Evolutionary conservation across 2,113 vertebrate genomes (phyloP), one percentile per base, ranked within the genome.

Genomic region (Calyptommatus sinebrachiatus): DNA sequence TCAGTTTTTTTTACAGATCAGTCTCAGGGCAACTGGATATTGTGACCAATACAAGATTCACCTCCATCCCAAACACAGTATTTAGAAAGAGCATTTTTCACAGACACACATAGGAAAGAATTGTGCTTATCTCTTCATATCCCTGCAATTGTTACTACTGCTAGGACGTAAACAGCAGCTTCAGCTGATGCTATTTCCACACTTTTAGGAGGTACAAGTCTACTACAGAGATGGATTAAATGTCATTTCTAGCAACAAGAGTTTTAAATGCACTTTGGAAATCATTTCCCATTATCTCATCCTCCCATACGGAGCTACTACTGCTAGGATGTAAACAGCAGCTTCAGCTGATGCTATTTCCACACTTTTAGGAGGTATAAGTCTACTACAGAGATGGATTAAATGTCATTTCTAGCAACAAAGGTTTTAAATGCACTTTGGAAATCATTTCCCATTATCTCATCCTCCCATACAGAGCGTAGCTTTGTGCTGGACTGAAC

Each of bases 401-500:
- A 57, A 57, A 57, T 57, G 53, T 18, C 53, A 57, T 57, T 57
- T 57, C 29, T 8, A 11, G 20, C 46, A 79, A 82, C 83, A 90
- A 83, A 86, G 78, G 78, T 81, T 89, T 86, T 86, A 83, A 81
- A 86, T 83, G 84, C 88, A 81, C 69, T 18, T 57, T 57, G 84
- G 69, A 75, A 86, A 77, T 41, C 68, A 45, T 84, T 89, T 88
- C 90, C 91, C 85, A 57, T 88, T 87, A 89, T 89, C 87, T 89
- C 85, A 90, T 90, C 89, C 78, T 79, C 79, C 85, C 18, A 86
- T 70, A 92, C 87, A 91, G 84, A 90, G 88, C 87, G 84, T 74
- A 77, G 90, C 91, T 92, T 92, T 92, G 87, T 92, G 81, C 85
- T 88, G 87, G 87, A 67, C 7, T 41, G 20, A 89, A 89, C 84